Conservation (phyloP, 2,113 vertebrate species). For the Notothenia rossii region DNA sequence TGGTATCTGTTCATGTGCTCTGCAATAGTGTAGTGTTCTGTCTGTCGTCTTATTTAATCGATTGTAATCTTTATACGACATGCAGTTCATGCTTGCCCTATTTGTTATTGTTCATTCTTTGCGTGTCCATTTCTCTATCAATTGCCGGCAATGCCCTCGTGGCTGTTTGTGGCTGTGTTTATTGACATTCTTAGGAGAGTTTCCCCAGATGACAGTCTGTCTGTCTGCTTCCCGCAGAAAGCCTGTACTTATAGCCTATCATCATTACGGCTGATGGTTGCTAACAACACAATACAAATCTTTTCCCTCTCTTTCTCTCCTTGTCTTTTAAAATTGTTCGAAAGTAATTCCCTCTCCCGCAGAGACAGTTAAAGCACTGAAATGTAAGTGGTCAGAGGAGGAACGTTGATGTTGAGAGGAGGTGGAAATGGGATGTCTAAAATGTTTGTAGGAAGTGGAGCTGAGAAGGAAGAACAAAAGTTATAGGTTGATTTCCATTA, state of each 20-base stretch:
- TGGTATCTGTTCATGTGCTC: background rate
- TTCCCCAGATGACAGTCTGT: conserved; percentile 23
- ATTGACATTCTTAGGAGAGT: conserved; percentile 15
- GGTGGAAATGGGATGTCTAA: conserved; percentile 31
- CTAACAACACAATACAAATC: conserved; percentile 46
- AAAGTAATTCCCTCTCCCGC: conserved; percentile 27
- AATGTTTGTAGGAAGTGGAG: conserved; percentile 39
- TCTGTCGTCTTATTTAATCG: background rate
- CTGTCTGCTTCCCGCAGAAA: conserved; percentile 15
- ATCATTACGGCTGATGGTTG: conserved; percentile 48
- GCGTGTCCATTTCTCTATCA: background rate
- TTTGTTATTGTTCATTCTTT: background rate
- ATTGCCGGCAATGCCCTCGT: background rate
- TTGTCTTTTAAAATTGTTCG: conserved; percentile 17
- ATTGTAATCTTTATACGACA: background rate
- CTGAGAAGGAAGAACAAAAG: conserved; percentile 5
- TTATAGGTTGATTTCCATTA: conserved; percentile 25
- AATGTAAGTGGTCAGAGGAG: conserved; percentile 28
- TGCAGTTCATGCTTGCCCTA: background rate
- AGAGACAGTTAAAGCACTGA: conserved; percentile 16
- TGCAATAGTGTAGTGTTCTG: background rate
- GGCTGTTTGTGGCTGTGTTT: conserved; percentile 26
- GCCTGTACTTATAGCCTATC: conserved; percentile 51
- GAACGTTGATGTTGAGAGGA: conserved; percentile 33
- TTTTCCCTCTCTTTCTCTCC: background rate